Percentiles rank a stretch among this genome's conserved stretches.
These are phyloP conservation scores for Lytechinus variegatus DNA, from an alignment of 35 echinoderm and acorn worm species.

Conservation along the genomic window DNA sequence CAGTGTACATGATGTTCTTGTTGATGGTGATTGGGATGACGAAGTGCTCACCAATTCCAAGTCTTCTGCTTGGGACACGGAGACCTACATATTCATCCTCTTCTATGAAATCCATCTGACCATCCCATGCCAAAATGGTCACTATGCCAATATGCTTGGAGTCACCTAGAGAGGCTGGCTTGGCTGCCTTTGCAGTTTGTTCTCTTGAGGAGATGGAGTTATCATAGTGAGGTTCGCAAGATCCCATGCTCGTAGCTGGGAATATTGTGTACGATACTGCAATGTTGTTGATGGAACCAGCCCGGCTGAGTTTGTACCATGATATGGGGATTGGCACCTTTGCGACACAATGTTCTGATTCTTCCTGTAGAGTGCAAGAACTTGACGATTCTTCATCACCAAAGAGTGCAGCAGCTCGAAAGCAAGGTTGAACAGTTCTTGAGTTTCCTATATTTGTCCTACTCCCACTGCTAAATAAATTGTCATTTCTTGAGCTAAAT, in stretches of 20 bases:
- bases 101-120: neutral
- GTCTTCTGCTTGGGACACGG: neutral
- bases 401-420: neutral
- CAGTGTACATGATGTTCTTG: conserved; percentile 13
- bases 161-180: neutral
- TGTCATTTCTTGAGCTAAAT: neutral
- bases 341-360: conserved; percentile 3
- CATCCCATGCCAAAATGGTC: conserved; percentile 16
- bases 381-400: neutral
- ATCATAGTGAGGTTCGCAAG: neutral
- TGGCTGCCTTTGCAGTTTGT: neutral
- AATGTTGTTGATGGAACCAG: neutral
- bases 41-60: conserved; percentile 40
- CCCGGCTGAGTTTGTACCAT: conserved; percentile 6
- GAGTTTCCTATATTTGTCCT: neutral
- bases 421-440: conserved; percentile 15
- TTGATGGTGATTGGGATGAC: conserved; percentile 50
- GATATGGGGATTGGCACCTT: conserved; percentile 25
- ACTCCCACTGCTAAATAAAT: neutral
- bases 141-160: neutral
- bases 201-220: conserved; percentile 16
- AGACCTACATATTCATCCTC: neutral
- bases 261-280: neutral
- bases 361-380: neutral
- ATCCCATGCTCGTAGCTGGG: neutral